phyloP scores from a whole-genome alignment of 1,140 invertebrate genomes.

The Mylabris phalerata region DNA sequence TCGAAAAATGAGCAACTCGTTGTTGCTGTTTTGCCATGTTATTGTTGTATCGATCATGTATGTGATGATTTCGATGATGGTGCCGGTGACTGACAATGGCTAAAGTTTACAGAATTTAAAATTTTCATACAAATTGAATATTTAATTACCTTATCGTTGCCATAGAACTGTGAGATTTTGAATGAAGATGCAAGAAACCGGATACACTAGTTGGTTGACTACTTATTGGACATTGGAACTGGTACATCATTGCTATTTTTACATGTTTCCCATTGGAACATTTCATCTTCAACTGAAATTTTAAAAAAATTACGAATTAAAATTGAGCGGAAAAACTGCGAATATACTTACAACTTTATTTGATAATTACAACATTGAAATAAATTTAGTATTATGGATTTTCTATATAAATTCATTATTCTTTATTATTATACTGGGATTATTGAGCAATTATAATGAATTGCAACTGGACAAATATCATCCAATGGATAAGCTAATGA shows the following conservation, averaged over 20 bases:
- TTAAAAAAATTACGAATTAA: too few species aligned
- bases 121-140: too few species aligned
- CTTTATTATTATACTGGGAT: slow-evolving; percentile 32
- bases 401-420: slow-evolving; percentile 38
- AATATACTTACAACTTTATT: slow-evolving; percentile 11
- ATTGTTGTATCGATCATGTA: not conserved
- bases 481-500: slow-evolving; percentile 82
- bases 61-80: slow-evolving; percentile 1
- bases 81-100: slow-evolving; percentile 37
- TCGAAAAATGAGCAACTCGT: slow-evolving; percentile 23
- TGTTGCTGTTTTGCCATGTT: not conserved
- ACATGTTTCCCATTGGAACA: slow-evolving; percentile 30
- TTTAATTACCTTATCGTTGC: slow-evolving; percentile 43
- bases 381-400: slow-evolving; percentile 10
- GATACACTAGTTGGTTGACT: slow-evolving; percentile 21
- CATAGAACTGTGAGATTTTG: slow-evolving; percentile 56
- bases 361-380: slow-evolving; percentile 21
- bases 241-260: slow-evolving; percentile 18
- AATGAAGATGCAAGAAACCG: slow-evolving; percentile 36
- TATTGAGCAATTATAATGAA: slow-evolving; percentile 50
- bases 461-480: slow-evolving; percentile 78
- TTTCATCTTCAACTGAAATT: slow-evolving; percentile 29
- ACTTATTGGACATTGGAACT: slow-evolving; percentile 27
- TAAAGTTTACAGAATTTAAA: slow-evolving; percentile 12
- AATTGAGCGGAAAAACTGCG: too few species aligned